A percentile compares a stretch with the other conserved stretches of the same genome.
Evolutionary conservation across 2,113 vertebrate genomes (phyloP).

Genomic region (Morone saxatilis): DNA sequence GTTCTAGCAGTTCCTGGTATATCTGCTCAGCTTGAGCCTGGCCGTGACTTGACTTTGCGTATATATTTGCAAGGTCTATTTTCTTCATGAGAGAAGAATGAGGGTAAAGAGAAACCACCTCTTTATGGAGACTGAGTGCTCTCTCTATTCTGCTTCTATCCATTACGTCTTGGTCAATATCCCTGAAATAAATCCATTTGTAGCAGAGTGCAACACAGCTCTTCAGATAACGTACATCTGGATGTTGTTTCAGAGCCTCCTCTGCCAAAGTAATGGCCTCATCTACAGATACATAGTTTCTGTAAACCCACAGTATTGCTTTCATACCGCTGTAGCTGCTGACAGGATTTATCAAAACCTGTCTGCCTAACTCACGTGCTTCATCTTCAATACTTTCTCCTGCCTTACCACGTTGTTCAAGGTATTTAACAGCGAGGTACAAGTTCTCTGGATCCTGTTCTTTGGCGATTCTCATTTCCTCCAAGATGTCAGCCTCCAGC

Average conservation of each 20-base stretch:
- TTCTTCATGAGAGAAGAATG: too few species aligned
- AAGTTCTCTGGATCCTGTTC: constrained; percentile 63
- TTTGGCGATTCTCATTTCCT: constrained; percentile 58
- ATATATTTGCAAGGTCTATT: too few species aligned
- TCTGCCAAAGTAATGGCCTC: constrained; percentile 62
- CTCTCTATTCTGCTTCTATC: too few species aligned
- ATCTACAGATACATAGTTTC: constrained; percentile 33
- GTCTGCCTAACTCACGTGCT: constrained; percentile 44
- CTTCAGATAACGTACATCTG: constrained; percentile 58
- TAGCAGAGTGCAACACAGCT: constrained; percentile 57
- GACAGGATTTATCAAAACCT: constrained; percentile 51
- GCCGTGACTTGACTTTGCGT: too few species aligned
- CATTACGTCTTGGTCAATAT: too few species aligned
- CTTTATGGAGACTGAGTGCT: too few species aligned
- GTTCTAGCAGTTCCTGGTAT: too few species aligned
- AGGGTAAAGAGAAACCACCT: too few species aligned
- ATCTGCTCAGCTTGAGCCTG: too few species aligned
- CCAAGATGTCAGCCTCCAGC: constrained; percentile 10
- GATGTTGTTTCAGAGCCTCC: constrained; percentile 57
- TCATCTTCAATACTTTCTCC: constrained; percentile 20
- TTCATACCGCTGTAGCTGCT: constrained; percentile 66
- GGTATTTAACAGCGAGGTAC: constrained; percentile 56
- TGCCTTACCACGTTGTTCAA: constrained; percentile 20
- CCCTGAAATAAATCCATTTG: constrained; percentile 3
- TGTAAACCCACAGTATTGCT: constrained; percentile 55